Base-by-base conservation (phyloP, 1,140 invertebrate genomes). In the Brachionus angularis region DNA sequence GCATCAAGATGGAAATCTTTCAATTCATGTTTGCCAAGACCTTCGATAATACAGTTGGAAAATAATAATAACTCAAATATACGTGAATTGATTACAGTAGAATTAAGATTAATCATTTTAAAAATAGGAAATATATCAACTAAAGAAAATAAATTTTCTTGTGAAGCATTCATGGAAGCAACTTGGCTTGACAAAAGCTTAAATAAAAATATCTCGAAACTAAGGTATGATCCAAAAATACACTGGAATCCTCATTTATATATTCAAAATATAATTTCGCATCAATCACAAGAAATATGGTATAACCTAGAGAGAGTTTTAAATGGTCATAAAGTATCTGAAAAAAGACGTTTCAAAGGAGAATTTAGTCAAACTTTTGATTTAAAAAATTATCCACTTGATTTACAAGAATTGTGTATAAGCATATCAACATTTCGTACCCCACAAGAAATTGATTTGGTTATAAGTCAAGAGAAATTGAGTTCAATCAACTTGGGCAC, bases 221-320 rank as follows among this genome's bases (percentile, higher is more conserved):
- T 58, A 39, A 58, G 25, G 39, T 58, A 58, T 25, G 53, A 58
- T 42, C 33, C 36, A 21, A 36, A 39, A 12, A 16, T 12, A 23
- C 53, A 58, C 53, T 58, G 53, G 53, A 58, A 58, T 39, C 53
- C 53, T 39, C 53, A 58, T n/a, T 39, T 58, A 10, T 58, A 58
- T 39, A 39, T 58, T 39, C 53, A 58, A 58, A 58, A 58, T 23
- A 23, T 58, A 18, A 10, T 58, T 12, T 58, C 53, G 4, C 33
- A 58, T 23, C 53, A 58, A 23, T 58, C 53, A 21, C 53, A 58
- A 23, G 53, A 58, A 39, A 58, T 58, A 23, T 58, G 53, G 53
- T 58, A 58, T 23, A 58, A 58, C 25, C 33, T 58, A 0, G 53
- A 58, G 39, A 33, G 39, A n/a, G 12, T n/a, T 12, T 39, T 18